Percentiles rank a stretch among this genome's conserved stretches.
These are phyloP conservation scores for Lottia scabra DNA, from an alignment of 2,888 invertebrate species.

Conservation along the genomic window DNA sequence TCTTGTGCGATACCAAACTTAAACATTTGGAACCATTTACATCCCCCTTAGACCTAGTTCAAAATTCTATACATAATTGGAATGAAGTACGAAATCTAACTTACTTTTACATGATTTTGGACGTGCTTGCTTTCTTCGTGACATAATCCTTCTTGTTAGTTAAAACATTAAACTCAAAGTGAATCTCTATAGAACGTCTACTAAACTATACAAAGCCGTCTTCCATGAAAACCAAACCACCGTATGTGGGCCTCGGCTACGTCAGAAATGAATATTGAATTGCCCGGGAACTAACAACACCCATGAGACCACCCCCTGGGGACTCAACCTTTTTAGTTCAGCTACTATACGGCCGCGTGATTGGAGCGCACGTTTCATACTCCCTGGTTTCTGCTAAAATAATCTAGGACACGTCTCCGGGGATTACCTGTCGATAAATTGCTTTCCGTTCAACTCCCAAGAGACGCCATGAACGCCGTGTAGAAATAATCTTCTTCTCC, in stretches of 20 bases:
- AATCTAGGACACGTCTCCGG: neutral
- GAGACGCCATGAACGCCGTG: neutral
- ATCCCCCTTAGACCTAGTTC: too few relatives aligned
- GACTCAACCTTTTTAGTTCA: conserved; percentile 40
- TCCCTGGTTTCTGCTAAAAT: conserved; percentile 4
- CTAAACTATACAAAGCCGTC: neutral
- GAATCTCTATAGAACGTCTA: neutral
- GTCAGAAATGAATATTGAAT: conserved; percentile 60
- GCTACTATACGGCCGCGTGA: conserved; percentile 30
- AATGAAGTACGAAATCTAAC: conserved; percentile 21
- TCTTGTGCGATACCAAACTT: too few relatives aligned
- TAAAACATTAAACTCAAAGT: neutral
- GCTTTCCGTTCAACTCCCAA: neutral
- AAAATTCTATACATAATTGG: too few relatives aligned
- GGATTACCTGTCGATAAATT: conserved; percentile 6
- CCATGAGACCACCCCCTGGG: conserved; percentile 54
- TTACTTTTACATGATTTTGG: conserved; percentile 57
- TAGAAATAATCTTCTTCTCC: conserved; percentile 19
- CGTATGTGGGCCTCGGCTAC: conserved; percentile 37
- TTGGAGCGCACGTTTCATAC: conserved; percentile 20
- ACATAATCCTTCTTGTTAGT: conserved; percentile 36
- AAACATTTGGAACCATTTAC: too few relatives aligned
- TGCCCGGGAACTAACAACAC: conserved; percentile 51
- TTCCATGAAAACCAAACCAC: conserved; percentile 30
- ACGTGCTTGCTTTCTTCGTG: conserved; percentile 55